Base-by-base conservation (phyloP, 2,113 vertebrate species). In the Cyanoliseus patagonus region DNA sequence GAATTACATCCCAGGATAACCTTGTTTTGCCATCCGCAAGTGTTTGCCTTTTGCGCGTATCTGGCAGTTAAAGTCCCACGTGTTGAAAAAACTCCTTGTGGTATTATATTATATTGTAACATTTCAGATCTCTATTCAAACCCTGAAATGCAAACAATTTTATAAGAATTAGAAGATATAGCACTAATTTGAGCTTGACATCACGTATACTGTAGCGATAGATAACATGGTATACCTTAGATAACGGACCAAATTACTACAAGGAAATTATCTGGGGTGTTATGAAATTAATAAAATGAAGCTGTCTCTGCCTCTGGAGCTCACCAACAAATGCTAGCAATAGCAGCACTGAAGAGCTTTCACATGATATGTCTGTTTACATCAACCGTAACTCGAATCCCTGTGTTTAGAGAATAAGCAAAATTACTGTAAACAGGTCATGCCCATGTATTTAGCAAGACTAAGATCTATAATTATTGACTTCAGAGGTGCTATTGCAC, bases 181-280 rank as follows among this genome's bases (percentile, higher is more conserved):
- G 8, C 51, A 42, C 8, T 61, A 23, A 8, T 55, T 14, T 59
- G 31, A 86, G 27, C 31, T 70, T 81, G 49, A 7, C 13, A 16
- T 9, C 41, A 9, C 6, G 22, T 57, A n/a, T 33, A 15, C 17
- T 5, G 6, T 13, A 8, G 7, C 17, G 23, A 27, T 0, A 0
- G 24, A 55, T 52, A 31, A 51, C 4, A 10, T 4, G 1, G 3
- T 25, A 19, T 31, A 20, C 6, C 25, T 55, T 15, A 35, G 86
- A 75, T 7, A 81, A 41, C 0, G 1, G 33, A n/a, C 7, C 9
- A 51, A 67, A 9, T 17, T 55, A 23, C 52, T 18, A 3, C 35
- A 55, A 22, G 18, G n/a, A 17, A 30, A 42, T 30, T 16, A 87
- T 22, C 5, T 13, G 7, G 14, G 10, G 9, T 28, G 37, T 33